Conservation (phyloP, 2,888 invertebrate species). For the Andrena praecox region DNA sequence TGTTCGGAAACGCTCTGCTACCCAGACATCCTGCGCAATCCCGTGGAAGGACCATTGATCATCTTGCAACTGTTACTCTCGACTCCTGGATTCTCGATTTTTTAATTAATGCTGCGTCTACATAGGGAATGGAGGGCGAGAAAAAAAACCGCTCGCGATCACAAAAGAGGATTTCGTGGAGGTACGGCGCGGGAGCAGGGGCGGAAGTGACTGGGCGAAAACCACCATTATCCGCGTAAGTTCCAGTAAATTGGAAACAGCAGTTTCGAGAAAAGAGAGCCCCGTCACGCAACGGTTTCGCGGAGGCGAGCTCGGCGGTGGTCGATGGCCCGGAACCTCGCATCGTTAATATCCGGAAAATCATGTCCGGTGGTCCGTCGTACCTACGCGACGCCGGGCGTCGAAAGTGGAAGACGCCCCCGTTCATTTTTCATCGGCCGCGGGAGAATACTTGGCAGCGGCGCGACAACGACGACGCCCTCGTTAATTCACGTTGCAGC, state of each 20-base stretch:
- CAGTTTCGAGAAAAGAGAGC: neutral
- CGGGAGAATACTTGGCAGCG: slow-evolving; percentile 49
- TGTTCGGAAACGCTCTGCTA: no score
- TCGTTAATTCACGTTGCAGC: slow-evolving; percentile 68
- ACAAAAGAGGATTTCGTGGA: slow-evolving; percentile 5
- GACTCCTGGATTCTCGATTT: neutral
- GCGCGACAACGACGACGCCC: slow-evolving; percentile 61
- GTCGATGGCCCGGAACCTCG: slow-evolving; percentile 65
- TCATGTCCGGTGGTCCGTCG: slow-evolving; percentile 61
- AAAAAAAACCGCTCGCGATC: neutral
- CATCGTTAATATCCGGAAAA: slow-evolving; percentile 72
- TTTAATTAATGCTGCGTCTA: slow-evolving; percentile 8
- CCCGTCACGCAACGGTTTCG: slow-evolving; percentile 23
- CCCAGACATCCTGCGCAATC: no score
- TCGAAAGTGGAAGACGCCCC: slow-evolving; percentile 45
- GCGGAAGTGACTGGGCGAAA: slow-evolving; percentile 64
- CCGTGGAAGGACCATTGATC: neutral
- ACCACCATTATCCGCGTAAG: slow-evolving; percentile 48
- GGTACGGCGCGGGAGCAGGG: neutral
- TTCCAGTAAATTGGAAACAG: slow-evolving; percentile 64
- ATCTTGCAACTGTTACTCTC: neutral
- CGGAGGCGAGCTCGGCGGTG: slow-evolving; percentile 22
- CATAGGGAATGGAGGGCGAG: no score
- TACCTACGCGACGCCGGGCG: slow-evolving; percentile 17
- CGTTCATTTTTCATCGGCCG: slow-evolving; percentile 69